Percentiles rank a stretch among this genome's conserved stretches.
Evolutionary conservation across 2,113 vertebrate species (phyloP).

Genomic region (Rissa tridactyla): DNA sequence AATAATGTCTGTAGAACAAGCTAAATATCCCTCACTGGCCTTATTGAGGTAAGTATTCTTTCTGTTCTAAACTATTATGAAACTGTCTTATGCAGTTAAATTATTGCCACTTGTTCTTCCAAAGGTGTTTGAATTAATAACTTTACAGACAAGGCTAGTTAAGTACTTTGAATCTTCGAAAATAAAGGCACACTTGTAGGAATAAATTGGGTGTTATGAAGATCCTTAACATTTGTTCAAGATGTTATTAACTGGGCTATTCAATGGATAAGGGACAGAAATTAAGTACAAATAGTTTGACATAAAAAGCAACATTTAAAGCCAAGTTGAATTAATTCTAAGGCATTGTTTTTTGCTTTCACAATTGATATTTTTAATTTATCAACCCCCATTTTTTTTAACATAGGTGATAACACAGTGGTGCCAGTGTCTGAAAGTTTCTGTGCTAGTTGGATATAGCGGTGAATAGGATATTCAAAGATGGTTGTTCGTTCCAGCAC

Average conservation of each 20-base stretch:
- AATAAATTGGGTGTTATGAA: background rate
- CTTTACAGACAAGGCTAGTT: background rate
- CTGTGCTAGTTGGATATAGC: background rate
- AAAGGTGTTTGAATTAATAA: background rate
- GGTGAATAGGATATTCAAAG: background rate
- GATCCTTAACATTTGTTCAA: background rate
- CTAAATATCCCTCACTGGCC: background rate
- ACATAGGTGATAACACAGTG: background rate
- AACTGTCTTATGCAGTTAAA: background rate
- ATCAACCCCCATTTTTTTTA: background rate
- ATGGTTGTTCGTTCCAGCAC: background rate
- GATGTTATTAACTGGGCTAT: background rate
- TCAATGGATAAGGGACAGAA: background rate
- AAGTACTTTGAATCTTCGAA: background rate
- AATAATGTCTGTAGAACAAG: background rate
- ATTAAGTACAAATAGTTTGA: background rate
- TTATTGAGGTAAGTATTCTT: background rate
- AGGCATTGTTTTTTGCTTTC: background rate
- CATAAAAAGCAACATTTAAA: background rate
- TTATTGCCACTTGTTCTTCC: background rate
- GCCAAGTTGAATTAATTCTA: background rate
- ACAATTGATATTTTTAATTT: background rate
- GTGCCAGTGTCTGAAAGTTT: background rate
- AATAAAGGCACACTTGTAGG: background rate
- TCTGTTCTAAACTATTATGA: background rate